Evolutionary conservation across 2,888 invertebrate genomes (phyloP), one percentile per base, ranked within the genome.

Genomic region (Drosophila acutilabella): DNA sequence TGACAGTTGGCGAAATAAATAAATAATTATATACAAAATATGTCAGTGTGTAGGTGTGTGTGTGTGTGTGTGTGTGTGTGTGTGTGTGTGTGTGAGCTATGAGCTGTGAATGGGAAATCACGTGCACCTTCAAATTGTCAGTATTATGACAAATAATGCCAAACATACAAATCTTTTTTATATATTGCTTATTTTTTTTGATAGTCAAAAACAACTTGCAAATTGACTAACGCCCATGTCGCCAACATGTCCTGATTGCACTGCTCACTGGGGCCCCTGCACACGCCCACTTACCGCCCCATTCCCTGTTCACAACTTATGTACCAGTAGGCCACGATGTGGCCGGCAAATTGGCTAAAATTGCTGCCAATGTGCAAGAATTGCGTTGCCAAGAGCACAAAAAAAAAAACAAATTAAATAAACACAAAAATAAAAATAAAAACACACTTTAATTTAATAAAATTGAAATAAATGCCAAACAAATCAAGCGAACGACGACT

Each of bases 391-490:
- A 50, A 48, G 60, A 64, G 36, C 65, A 71, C 33, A 50, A 48
- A 44, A 23, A 58, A 8, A 30, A 44, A 6, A 23, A 23, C 23
- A 30, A 8, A 30, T 30, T 8, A 30, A 30, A 30, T 30, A 36
- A 13, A 36, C 36, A 13, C 36, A 38, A 20, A 7, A 26, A 20
- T 18, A 10, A 33, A 42, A 33, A 16, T 30, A 48, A 36, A 45
- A 48, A 74, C 64, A 45, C 52, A 69, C 64, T 64, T 69, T 69
- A 61, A 53, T 64, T 64, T 69, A 64, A 61, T 54, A 50, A 64
- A 74, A 54, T 60, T 64, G 42, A 60, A 71, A 59, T 44, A 60
- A 77, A 61, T 77, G 73, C 67, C 56, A 64, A 75, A 41, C 73
- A 75, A 77, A 75, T 77, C 67, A 74, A 77, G 78, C 74, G 57